Evolutionary conservation across 1,140 invertebrate genomes (phyloP), one percentile per base, ranked within the genome.

Genomic region (Forficula auricularia): DNA sequence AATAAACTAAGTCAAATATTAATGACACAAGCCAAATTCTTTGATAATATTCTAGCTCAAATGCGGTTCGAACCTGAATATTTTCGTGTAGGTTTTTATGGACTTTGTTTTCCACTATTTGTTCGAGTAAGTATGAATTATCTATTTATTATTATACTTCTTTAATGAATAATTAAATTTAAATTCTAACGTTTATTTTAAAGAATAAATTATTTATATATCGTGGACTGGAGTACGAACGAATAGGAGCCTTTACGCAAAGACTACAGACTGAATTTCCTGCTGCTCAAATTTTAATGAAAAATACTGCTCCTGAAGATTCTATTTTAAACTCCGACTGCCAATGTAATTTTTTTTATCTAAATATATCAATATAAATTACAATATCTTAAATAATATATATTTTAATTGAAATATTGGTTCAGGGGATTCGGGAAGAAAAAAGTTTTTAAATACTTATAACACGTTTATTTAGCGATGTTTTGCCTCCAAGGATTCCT

Each of bases 161-260:
- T 40, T 40, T 6, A 6, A 27, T 40, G 30, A 6, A 30, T 19
- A 40, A 19, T 4, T 13, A 13, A n/a, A 33, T 42, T n/a, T 42
- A 48, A 42, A 46, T 15, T 38, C 13, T 38, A 40, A 40, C 46
- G 40, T 43, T 48, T 48, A 50, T 43, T 54, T 67, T 73, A 13
- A 62, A 94, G 82, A 94, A 94, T 54, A 91, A 90, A 58, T 76
- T 91, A 48, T 97, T 97, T 62, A 80, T 98, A 16, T 97, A 96
- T 64, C 77, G 94, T 43, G 92, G 94, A 0, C 66, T 94, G 51
- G 89, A 95, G 57, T 95, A 95, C 59, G 94, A 98, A 63, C 74
- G 87, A 48, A 86, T 97, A 50, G 82, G 79, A 42, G 83, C 87
- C 27, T 98, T 98, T 57, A 94, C 87, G 8, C 83, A 92, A 52